Conservation (phyloP, 1,140 invertebrate species). For the Anoplolepis gracilipes region DNA sequence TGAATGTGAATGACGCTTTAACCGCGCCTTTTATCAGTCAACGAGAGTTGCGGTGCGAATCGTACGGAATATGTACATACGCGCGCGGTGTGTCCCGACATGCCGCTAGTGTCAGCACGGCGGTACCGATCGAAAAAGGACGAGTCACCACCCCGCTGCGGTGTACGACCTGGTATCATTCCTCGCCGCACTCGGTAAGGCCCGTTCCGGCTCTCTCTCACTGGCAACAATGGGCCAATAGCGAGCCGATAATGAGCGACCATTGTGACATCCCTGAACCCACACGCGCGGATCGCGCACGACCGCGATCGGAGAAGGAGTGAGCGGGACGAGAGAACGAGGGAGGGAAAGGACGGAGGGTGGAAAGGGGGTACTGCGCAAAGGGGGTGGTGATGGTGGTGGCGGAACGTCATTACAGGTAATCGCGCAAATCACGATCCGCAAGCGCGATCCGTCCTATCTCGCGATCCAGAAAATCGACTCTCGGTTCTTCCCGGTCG, state of each 20-base stretch:
- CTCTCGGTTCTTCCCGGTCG: constrained; percentile 16
- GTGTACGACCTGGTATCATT: constrained; percentile 79
- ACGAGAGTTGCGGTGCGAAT: constrained; percentile 25
- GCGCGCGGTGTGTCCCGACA: constrained; percentile 25
- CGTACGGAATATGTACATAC: constrained; percentile 48
- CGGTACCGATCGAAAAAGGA: constrained; percentile 76
- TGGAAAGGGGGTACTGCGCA: constrained; percentile 6
- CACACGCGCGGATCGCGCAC: constrained; percentile 79
- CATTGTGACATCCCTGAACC: constrained; percentile 81
- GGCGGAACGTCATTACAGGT: constrained; percentile 81
- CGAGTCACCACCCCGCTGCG: constrained; percentile 77
- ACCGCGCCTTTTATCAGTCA: constrained; percentile 64
- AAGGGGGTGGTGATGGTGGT: constrained; percentile 37
- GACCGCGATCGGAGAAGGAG: constrained; percentile 70
- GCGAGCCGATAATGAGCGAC: constrained; percentile 84
- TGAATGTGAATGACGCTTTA: constrained; percentile 5
- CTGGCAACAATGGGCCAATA: constrained; percentile 84
- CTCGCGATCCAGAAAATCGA: constrained; percentile 79
- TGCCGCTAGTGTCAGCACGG: constrained; percentile 71
- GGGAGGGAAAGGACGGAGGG: too few relatives aligned
- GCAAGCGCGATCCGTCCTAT: constrained; percentile 66
- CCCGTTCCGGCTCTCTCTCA: constrained; percentile 83
- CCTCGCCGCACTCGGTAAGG: constrained; percentile 80
- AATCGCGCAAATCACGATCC: constrained; percentile 80
- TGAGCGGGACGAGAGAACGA: too few relatives aligned